phyloP scores from a whole-genome alignment of 1,140 invertebrate genomes.

The Leptopilina boulardi region DNA sequence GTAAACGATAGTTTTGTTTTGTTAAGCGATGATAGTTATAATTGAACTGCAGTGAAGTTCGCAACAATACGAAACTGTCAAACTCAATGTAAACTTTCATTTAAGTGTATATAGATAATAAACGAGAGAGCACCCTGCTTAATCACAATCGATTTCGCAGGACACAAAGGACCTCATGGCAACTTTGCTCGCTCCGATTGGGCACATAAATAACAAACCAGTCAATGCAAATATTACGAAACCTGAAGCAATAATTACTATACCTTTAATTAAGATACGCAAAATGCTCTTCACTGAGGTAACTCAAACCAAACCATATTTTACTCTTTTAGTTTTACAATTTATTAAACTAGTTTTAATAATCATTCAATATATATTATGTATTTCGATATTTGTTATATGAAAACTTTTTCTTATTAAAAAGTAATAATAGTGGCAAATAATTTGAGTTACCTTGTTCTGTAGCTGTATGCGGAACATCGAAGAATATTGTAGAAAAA shows the following conservation, averaged over 20 bases:
- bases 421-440: neutral
- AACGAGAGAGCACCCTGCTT: neutral
- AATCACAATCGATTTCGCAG: neutral
- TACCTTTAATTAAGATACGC: slow-evolving; percentile 15
- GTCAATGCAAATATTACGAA: slow-evolving; percentile 17
- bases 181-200: slow-evolving; percentile 2
- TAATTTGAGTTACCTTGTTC: slow-evolving; percentile 4
- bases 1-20: neutral
- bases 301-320: neutral
- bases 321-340: neutral
- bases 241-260: neutral
- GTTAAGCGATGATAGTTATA: slow-evolving; percentile 6
- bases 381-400: too few species aligned
- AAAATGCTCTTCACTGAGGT: neutral
- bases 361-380: too few species aligned
- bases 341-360: too few species aligned
- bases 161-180: neutral
- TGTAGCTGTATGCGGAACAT: slow-evolving; percentile 11
- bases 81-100: slow-evolving; percentile 14
- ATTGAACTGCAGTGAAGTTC: neutral
- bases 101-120: neutral
- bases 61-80: neutral
- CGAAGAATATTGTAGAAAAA: neutral
- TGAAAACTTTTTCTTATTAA: too few species aligned
- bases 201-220: neutral